Evolutionary conservation across 64 coral and sea anemone genomes (phyloP).

Genomic region (Platygyra sinensis): DNA sequence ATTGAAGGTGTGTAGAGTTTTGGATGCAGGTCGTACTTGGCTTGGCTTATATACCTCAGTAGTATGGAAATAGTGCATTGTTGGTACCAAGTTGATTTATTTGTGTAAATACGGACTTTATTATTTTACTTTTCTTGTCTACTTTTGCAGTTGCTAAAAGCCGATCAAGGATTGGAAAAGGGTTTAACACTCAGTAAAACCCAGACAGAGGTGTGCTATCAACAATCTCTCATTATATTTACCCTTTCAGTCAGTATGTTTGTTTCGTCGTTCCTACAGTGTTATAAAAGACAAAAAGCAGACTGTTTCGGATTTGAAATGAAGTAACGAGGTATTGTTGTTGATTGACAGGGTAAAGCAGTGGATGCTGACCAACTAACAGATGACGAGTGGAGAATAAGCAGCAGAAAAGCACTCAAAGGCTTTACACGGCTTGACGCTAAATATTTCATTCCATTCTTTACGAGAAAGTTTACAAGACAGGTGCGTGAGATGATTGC

Average conservation of each 20-base stretch:
- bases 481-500: conserved; percentile 44
- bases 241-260: not conserved
- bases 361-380: conserved; percentile 96
- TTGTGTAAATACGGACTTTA: not conserved
- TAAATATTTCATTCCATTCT: conserved; percentile 96
- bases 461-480: conserved; percentile 88
- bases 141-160: conserved; percentile 73
- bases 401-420: conserved; percentile 75
- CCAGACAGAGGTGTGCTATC: conserved; percentile 85
- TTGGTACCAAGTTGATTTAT: not conserved
- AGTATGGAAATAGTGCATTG: too few species aligned
- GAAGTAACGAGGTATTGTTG: not conserved
- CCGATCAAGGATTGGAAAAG: conserved; percentile 73
- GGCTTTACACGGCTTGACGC: conserved; percentile 95
- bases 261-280: not conserved
- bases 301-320: too few species aligned
- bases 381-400: conserved; percentile 97
- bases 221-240: not conserved
- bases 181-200: conserved; percentile 94
- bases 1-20: conserved; percentile 69
- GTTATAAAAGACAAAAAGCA: too few species aligned
- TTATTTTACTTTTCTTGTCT: not conserved
- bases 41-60: not conserved
- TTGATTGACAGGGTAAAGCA: conserved; percentile 72
- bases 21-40: not conserved